Conservation (phyloP, 2,113 vertebrate genomes). For the Paramisgurnus dabryanus region DNA sequence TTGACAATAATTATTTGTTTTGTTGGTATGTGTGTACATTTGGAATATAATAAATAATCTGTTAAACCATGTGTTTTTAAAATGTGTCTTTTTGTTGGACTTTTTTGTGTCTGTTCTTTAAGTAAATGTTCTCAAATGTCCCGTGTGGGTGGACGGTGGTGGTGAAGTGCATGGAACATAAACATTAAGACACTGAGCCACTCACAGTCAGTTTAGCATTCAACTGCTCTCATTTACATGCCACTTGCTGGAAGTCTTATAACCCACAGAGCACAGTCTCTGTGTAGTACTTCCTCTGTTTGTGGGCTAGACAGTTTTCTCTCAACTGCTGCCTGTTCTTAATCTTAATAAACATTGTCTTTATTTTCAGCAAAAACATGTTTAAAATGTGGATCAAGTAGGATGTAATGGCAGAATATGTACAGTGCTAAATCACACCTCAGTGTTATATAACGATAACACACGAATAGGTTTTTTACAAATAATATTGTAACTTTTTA, state of each 20-base stretch:
- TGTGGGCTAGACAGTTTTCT: not conserved
- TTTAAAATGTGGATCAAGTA: not conserved
- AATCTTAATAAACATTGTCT: not conserved
- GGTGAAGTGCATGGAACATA: conserved; percentile 11
- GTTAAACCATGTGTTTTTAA: too few relatives aligned
- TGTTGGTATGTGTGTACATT: too few relatives aligned
- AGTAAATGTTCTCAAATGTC: conserved; percentile 16
- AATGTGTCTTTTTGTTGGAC: not conserved
- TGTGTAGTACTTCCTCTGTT: conserved; percentile 12
- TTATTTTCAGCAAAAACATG: not conserved
- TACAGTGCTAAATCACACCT: too few relatives aligned
- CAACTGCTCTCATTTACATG: conserved; percentile 31
- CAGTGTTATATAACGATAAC: too few relatives aligned
- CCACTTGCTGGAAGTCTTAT: conserved; percentile 18
- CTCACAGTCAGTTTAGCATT: not conserved
- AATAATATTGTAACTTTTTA: too few relatives aligned
- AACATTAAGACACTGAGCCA: conserved; percentile 9
- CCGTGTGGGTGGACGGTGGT: conserved; percentile 31
- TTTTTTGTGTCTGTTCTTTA: not conserved
- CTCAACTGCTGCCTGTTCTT: not conserved
- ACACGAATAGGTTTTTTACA: too few relatives aligned
- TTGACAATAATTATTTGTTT: too few relatives aligned
- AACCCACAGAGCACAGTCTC: conserved; percentile 6
- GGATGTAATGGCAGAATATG: too few relatives aligned
- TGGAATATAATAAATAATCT: too few relatives aligned